phyloP scores from a whole-genome alignment of 1,140 invertebrate genomes.

The Vanessa atalanta region DNA sequence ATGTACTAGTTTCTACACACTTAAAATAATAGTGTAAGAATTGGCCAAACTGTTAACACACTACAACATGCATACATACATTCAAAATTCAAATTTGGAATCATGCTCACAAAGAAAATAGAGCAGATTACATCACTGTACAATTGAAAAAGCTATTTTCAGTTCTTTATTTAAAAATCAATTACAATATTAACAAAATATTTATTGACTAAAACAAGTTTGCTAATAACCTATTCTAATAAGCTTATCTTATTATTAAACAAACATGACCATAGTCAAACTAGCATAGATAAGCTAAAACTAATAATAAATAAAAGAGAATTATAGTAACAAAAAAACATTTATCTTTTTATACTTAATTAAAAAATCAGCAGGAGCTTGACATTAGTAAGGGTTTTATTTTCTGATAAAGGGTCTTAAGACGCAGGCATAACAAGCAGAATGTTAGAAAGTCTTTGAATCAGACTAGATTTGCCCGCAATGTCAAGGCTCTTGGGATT shows the following conservation, averaged over 20 bases:
- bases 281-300: neutral
- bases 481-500: too few species aligned
- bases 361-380: too few species aligned
- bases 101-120: neutral
- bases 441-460: too few species aligned
- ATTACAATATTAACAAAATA: neutral
- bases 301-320: neutral
- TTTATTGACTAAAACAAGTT: neutral
- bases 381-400: too few species aligned
- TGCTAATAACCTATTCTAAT: slow-evolving; percentile 2
- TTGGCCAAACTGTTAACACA: neutral
- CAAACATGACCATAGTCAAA: neutral
- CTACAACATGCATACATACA: neutral
- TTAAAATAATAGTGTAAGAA: too few species aligned
- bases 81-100: neutral
- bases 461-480: too few species aligned
- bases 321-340: too few species aligned
- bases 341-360: too few species aligned
- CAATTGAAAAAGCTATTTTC: neutral
- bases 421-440: too few species aligned
- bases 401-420: too few species aligned
- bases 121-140: neutral
- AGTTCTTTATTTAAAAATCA: too few species aligned
- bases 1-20: neutral
- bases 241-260: slow-evolving; percentile 3